A percentile compares a stretch with the other conserved stretches of the same genome.
Conservation (phyloP, 2,797 vertebrate genomes). For the Sebastes oblongus region DNA sequence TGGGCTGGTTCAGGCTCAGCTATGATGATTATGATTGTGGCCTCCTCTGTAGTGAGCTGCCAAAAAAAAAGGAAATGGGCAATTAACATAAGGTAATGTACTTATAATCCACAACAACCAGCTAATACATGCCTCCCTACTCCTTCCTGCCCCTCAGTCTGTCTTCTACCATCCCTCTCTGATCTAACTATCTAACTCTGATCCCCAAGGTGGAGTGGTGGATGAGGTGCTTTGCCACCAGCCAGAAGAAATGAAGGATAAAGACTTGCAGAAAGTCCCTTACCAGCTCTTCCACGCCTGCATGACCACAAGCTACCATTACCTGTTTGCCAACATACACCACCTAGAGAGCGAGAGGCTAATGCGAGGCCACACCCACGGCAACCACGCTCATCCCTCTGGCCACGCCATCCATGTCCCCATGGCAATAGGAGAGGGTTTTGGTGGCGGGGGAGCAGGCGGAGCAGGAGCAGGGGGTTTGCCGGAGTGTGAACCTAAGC, state of each 20-base stretch:
- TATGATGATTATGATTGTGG: not conserved
- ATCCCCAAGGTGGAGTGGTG: constrained; percentile 85
- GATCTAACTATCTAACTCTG: constrained; percentile 16
- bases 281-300: constrained; percentile 92
- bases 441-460: constrained; percentile 45
- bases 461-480: constrained; percentile 53
- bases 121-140: not conserved
- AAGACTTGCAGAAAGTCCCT: constrained; percentile 90
- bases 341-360: constrained; percentile 78
- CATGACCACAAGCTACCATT: constrained; percentile 82
- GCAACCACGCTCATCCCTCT: constrained; percentile 76
- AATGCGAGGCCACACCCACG: constrained; percentile 69
- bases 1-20: not conserved
- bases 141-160: not conserved
- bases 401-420: constrained; percentile 71
- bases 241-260: constrained; percentile 87
- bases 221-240: constrained; percentile 88
- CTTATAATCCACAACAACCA: not conserved
- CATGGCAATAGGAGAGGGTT: constrained; percentile 72
- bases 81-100: constrained; percentile 8
- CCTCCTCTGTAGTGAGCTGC: constrained; percentile 12
- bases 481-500: constrained; percentile 86
- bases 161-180: not conserved
- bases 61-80: not conserved
- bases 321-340: constrained; percentile 81